These are phyloP conservation scores for Poecilia latipinna DNA, from an alignment of 2,113 vertebrate species.

Conservation along the genomic window DNA sequence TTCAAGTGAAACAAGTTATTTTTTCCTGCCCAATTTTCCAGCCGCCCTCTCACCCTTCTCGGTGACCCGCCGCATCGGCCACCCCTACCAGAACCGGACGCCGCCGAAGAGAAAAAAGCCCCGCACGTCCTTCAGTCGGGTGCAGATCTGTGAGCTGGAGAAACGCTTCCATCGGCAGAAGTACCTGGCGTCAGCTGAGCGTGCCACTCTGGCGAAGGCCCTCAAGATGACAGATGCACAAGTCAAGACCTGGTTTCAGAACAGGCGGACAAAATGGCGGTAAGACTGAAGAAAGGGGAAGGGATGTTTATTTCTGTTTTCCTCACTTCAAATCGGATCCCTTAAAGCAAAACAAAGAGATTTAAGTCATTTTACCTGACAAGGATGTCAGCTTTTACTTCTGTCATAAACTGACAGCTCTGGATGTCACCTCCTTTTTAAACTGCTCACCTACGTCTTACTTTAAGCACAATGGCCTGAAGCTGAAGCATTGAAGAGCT, in stretches of 20 bases:
- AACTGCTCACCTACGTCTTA: constrained; percentile 37
- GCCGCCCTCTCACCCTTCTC: constrained; percentile 92
- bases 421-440: constrained; percentile 23
- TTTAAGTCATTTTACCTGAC: constrained; percentile 5
- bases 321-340: neutral
- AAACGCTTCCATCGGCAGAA: constrained; percentile 95
- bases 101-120: constrained; percentile 98
- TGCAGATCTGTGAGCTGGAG: constrained; percentile 98
- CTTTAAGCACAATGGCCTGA: constrained; percentile 31
- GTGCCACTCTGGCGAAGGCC: constrained; percentile 91
- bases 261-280: constrained; percentile 98
- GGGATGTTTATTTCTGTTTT: neutral
- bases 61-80: constrained; percentile 91
- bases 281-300: constrained; percentile 59
- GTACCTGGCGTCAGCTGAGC: constrained; percentile 89
- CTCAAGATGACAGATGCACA: constrained; percentile 97
- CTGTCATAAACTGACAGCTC: constrained; percentile 17
- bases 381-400: constrained; percentile 2
- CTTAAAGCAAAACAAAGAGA: constrained; percentile 13
- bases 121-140: constrained; percentile 93
- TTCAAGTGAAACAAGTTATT: neutral
- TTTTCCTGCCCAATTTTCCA: constrained; percentile 49
- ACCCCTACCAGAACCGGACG: constrained; percentile 98
- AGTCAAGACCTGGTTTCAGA: constrained; percentile 99
- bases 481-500: constrained; percentile 28